Evolutionary conservation across 1,140 invertebrate species (phyloP).

Genomic region (Drosophila pectinifera): DNA sequence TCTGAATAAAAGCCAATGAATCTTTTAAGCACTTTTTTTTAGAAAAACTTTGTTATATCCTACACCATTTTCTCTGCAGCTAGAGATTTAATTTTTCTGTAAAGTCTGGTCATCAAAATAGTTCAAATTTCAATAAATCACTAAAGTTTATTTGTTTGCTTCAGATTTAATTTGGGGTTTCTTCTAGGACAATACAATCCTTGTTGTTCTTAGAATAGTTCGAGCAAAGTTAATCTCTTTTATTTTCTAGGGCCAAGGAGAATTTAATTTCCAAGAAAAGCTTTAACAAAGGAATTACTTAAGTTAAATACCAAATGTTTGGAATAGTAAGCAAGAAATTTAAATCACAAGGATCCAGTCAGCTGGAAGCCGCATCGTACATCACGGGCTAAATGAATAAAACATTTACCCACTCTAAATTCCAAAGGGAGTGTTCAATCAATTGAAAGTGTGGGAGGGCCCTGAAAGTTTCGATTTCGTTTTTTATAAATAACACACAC

Average conservation of each 20-base stretch:
- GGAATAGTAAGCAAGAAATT: constrained; percentile 1
- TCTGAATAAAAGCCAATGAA: constrained; percentile 4
- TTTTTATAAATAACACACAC: constrained; percentile 10
- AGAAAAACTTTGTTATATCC: background rate
- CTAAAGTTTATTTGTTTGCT: background rate
- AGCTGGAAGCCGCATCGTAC: background rate
- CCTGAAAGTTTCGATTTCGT: background rate
- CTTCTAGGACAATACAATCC: too few relatives aligned
- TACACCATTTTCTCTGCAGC: background rate
- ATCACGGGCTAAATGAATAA: constrained; percentile 35
- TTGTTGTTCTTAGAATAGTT: background rate
- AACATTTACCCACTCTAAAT: constrained; percentile 19
- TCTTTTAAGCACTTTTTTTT: background rate
- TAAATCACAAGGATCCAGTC: constrained; percentile 5
- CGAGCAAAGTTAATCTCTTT: background rate
- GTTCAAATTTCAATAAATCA: background rate
- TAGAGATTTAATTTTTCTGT: too few relatives aligned
- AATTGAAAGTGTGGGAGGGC: constrained; percentile 15
- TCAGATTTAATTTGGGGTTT: too few relatives aligned
- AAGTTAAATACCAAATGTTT: constrained; percentile 7
- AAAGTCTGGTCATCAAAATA: background rate
- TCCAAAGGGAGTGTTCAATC: constrained; percentile 19
- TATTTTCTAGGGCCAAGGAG: background rate
- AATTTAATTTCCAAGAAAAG: background rate
- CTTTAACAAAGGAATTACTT: too few relatives aligned